Percentiles rank a stretch among this genome's conserved stretches.
phyloP scores from a whole-genome alignment of 2,888 invertebrate species.

The Coelinius sp. region DNA sequence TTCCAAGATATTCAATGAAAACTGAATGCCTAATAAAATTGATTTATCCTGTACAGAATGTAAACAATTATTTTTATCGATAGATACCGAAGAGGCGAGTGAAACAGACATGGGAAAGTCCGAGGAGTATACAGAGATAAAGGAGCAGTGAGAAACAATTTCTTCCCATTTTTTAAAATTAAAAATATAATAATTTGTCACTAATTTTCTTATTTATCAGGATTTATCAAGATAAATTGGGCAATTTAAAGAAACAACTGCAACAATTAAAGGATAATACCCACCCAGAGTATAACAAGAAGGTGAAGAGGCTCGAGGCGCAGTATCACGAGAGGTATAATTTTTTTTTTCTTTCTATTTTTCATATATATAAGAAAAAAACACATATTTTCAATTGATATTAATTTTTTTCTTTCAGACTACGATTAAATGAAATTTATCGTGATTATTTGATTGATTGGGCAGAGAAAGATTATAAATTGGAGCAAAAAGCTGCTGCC shows the following conservation, averaged over 20 bases:
- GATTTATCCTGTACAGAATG: no score
- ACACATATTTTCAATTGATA: not conserved
- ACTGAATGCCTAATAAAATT: no score
- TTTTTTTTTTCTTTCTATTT: not conserved
- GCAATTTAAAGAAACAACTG: conserved; percentile 88
- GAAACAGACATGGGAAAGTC: conserved; percentile 92
- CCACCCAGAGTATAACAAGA: conserved; percentile 88
- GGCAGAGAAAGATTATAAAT: conserved; percentile 88
- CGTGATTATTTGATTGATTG: conserved; percentile 88
- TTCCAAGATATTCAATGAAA: no score
- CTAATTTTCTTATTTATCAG: conserved; percentile 70
- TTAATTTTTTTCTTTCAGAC: conserved; percentile 55
- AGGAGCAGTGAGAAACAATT: conserved; percentile 83
- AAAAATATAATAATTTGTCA: not conserved
- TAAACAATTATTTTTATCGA: conserved; percentile 45
- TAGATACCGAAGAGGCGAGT: conserved; percentile 96
- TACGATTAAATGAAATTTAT: conserved; percentile 82
- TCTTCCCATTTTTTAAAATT: not conserved
- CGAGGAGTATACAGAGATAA: conserved; percentile 87
- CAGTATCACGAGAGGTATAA: conserved; percentile 82
- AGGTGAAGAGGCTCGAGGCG: conserved; percentile 85
- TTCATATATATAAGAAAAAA: not conserved
- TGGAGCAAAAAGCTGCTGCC: conserved; percentile 89
- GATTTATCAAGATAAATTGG: conserved; percentile 92
- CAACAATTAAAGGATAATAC: conserved; percentile 89